Percentiles rank a stretch among this genome's conserved stretches.
Conservation (phyloP, 2,113 vertebrate species). For the Pogona vitticeps region DNA sequence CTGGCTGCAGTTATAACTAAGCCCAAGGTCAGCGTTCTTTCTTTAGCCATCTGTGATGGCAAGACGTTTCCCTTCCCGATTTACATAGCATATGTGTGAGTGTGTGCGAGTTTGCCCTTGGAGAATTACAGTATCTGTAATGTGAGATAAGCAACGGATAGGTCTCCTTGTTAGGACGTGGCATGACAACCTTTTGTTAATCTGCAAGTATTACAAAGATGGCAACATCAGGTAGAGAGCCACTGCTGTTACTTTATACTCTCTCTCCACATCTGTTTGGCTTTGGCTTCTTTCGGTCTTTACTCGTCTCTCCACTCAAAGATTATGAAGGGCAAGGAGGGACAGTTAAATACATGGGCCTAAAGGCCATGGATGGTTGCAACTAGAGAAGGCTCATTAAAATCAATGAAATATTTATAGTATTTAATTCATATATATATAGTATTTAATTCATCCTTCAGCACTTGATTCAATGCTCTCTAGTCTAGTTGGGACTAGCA, state of each 20-base stretch:
- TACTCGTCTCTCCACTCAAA: background rate
- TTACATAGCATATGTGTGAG: slow-evolving; percentile 59
- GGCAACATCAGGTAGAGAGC: background rate
- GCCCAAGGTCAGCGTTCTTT: slow-evolving; percentile 61
- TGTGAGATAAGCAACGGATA: background rate
- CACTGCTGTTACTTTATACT: background rate
- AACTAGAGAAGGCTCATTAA: too few relatives aligned
- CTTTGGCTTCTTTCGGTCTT: background rate
- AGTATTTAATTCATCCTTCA: too few relatives aligned
- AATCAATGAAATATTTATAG: too few relatives aligned
- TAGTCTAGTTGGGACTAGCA: too few relatives aligned
- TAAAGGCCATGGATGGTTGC: too few relatives aligned
- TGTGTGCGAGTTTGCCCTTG: slow-evolving; percentile 49
- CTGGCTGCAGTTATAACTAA: slow-evolving; percentile 68
- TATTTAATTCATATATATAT: too few relatives aligned
- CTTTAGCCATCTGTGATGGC: slow-evolving; percentile 46
- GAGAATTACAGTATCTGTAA: slow-evolving; percentile 59
- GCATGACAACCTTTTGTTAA: slow-evolving; percentile 39
- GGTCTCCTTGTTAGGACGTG: background rate
- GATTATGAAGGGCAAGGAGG: background rate
- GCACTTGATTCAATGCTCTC: too few relatives aligned
- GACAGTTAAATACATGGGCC: background rate
- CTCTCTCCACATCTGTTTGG: background rate
- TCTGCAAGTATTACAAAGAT: slow-evolving; percentile 17
- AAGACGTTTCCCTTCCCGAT: slow-evolving; percentile 66